A percentile compares a stretch with the other conserved stretches of the same genome.
These are phyloP conservation scores for Erynnis tages DNA, from an alignment of 2,888 invertebrate species.

Conservation along the genomic window DNA sequence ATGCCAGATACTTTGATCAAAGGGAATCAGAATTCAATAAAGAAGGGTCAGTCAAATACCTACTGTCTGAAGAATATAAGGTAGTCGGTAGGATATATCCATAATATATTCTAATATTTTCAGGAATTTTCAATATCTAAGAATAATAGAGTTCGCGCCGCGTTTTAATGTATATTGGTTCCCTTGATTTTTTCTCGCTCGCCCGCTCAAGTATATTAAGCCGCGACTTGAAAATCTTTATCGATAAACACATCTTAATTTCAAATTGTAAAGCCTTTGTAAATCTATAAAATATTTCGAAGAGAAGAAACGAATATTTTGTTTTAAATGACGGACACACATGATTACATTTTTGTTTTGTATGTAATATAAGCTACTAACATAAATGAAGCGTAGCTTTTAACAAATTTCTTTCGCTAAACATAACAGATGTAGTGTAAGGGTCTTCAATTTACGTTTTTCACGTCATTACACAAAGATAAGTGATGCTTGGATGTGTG, in stretches of 20 bases:
- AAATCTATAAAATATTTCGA: too few species aligned
- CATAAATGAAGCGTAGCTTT: constrained; percentile 19
- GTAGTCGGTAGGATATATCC: constrained; percentile 36
- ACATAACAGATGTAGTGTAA: constrained; percentile 24
- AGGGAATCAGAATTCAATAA: constrained; percentile 45
- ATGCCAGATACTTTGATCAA: constrained; percentile 40
- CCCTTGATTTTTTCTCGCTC: constrained; percentile 20
- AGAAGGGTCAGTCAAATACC: constrained; percentile 35
- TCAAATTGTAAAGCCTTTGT: background rate
- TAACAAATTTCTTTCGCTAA: constrained; percentile 21
- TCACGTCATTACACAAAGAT: constrained; percentile 25
- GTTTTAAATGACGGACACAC: too few species aligned
- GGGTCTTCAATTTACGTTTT: constrained; percentile 26
- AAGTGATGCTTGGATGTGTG: constrained; percentile 19
- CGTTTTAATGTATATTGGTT: constrained; percentile 23
- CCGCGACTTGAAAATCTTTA: constrained; percentile 6
- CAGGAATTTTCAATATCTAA: constrained; percentile 31
- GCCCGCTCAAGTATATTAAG: constrained; percentile 14
- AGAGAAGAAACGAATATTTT: too few species aligned
- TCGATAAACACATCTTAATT: constrained; percentile 1
- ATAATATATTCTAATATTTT: constrained; percentile 38
- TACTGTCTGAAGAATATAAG: constrained; percentile 31
- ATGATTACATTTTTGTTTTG: too few species aligned
- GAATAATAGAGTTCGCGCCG: constrained; percentile 28
- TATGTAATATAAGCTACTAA: background rate